These are phyloP conservation scores for Acipenser transmontanus DNA, from an alignment of 2,797 vertebrate genomes.

Conservation along the genomic window DNA sequence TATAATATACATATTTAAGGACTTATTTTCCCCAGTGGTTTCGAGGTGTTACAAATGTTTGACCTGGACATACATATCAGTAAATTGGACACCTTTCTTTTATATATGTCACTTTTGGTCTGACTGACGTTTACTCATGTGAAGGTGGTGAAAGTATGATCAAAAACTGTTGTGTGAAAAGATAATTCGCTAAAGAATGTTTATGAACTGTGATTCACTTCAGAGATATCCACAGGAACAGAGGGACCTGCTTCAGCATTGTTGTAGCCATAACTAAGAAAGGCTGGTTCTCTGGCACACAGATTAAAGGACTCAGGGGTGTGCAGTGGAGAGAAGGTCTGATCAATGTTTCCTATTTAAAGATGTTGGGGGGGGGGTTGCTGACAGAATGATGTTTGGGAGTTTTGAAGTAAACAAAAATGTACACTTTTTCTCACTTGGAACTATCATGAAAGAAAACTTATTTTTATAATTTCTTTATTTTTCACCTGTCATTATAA, in stretches of 20 bases:
- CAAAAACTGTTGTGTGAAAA: not conserved
- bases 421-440: constrained; percentile 52
- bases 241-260: constrained; percentile 29
- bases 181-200: constrained; percentile 38
- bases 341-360: constrained; percentile 67
- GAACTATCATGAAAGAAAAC: constrained; percentile 69
- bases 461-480: constrained; percentile 48
- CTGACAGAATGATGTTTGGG: constrained; percentile 72
- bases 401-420: constrained; percentile 67
- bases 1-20: too few relatives aligned
- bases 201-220: constrained; percentile 37
- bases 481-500: too few relatives aligned
- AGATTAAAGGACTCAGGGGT: constrained; percentile 63
- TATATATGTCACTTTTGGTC: not conserved
- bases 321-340: constrained; percentile 46
- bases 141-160: constrained; percentile 11
- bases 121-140: not conserved
- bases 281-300: constrained; percentile 42
- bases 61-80: too few relatives aligned
- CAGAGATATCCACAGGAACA: constrained; percentile 42
- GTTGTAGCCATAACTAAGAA: constrained; percentile 46
- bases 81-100: not conserved
- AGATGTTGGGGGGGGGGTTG: constrained; percentile 65
- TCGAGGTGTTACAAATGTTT: too few relatives aligned
- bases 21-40: too few relatives aligned